These are phyloP conservation scores for Mus pahari DNA, from an alignment of 2,113 vertebrate species.

Conservation along the genomic window DNA sequence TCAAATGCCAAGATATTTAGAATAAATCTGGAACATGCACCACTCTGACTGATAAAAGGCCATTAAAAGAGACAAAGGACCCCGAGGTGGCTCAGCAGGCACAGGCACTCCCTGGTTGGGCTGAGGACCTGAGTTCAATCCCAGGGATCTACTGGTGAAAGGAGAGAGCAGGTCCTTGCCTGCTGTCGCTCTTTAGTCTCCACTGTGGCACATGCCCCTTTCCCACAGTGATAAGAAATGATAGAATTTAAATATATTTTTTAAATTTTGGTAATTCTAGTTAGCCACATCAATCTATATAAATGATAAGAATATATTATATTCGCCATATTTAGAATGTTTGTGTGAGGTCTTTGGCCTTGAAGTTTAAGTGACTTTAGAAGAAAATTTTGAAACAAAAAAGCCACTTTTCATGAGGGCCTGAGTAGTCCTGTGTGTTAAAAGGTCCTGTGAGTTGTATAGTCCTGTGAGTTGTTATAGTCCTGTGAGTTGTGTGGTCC, in stretches of 20 bases:
- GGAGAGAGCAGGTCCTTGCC: background rate
- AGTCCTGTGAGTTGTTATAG: background rate
- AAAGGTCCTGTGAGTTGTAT: background rate
- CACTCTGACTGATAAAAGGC: background rate
- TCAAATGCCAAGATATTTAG: background rate
- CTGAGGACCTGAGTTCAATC: background rate
- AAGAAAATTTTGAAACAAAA: background rate
- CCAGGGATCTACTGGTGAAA: background rate
- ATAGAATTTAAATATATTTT: background rate
- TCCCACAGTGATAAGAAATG: background rate
- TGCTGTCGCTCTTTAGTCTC: background rate
- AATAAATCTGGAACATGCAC: background rate
- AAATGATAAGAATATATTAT: background rate
- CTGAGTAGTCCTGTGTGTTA: background rate
- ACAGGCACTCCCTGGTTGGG: background rate
- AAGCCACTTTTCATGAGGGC: background rate
- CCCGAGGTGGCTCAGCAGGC: background rate
- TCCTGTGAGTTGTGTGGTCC: background rate
- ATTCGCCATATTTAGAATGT: background rate
- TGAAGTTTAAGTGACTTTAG: background rate
- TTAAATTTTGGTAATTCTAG: background rate
- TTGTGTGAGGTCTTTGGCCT: background rate
- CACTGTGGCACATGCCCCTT: background rate
- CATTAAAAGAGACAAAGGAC: background rate
- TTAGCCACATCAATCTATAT: background rate